A percentile compares a stretch with the other conserved stretches of the same genome.
phyloP scores from a whole-genome alignment of 2,797 vertebrate genomes.

The Myripristis murdjan region DNA sequence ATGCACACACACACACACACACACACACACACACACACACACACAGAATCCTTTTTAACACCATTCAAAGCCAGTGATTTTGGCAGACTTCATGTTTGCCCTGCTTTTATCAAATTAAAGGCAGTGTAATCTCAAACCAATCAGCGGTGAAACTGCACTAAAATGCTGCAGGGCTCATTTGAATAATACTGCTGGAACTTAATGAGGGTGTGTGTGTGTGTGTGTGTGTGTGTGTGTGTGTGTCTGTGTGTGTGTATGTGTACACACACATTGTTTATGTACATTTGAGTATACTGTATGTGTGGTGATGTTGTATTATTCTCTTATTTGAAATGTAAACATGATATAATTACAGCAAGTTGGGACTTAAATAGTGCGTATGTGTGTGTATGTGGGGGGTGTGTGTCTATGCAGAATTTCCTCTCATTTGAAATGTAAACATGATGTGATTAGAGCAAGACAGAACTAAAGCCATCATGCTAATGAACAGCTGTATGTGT shows the following conservation, averaged over 20 bases:
- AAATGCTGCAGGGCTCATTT: conserved; percentile 58
- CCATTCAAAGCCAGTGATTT: conserved; percentile 52
- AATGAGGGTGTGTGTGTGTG: conserved; percentile 45
- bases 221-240: conserved; percentile 10
- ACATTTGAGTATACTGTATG: conserved; percentile 8
- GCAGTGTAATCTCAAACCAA: conserved; percentile 59
- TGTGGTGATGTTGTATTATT: conserved; percentile 24
- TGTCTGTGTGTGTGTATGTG: conserved; percentile 8
- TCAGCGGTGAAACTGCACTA: conserved; percentile 62
- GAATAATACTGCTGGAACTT: conserved; percentile 55
- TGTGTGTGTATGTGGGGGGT: conserved; percentile 22
- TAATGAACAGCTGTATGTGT: conserved; percentile 81
- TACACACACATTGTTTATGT: conserved; percentile 31
- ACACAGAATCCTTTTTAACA: conserved; percentile 27
- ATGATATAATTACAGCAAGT: conserved; percentile 75
- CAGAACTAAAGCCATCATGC: conserved; percentile 73
- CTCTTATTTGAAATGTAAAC: conserved; percentile 79
- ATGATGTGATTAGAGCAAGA: conserved; percentile 75
- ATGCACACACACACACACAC: conserved; percentile 24
- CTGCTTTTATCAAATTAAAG: conserved; percentile 67
- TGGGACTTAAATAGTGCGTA: not conserved
- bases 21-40: conserved; percentile 18
- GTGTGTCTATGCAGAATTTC: conserved; percentile 51
- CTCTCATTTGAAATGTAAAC: conserved; percentile 79
- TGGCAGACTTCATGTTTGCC: conserved; percentile 49